These are phyloP conservation scores for Cryptoprocta ferox DNA, from an alignment of 2,797 vertebrate genomes.

Conservation along the genomic window DNA sequence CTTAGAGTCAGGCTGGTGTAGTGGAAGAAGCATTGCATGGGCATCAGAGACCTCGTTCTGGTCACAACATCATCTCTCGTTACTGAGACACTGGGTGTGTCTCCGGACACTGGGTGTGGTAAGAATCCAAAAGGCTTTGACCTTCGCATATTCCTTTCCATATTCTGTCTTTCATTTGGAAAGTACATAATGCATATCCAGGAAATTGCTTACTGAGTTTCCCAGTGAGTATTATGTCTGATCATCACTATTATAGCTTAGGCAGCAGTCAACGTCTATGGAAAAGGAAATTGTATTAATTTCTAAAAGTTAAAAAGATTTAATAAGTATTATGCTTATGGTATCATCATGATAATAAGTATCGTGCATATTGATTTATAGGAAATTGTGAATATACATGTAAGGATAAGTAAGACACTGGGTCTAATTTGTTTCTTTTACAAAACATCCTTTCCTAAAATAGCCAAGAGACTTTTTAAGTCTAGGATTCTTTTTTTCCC, in stretches of 20 bases:
- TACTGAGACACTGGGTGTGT: no score
- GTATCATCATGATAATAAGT: background rate
- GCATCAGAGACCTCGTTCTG: background rate
- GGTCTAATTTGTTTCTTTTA: constrained; percentile 10
- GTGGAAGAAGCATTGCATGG: background rate
- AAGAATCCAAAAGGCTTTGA: background rate
- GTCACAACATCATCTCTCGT: background rate
- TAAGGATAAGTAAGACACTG: constrained; percentile 31
- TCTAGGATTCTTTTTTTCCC: background rate
- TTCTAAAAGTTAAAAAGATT: constrained; percentile 42
- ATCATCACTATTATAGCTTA: background rate
- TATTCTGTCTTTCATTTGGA: constrained; percentile 3
- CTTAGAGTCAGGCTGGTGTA: background rate
- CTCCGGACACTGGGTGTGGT: background rate
- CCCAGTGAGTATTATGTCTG: background rate
- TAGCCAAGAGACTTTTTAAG: constrained; percentile 35
- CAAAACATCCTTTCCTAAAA: background rate
- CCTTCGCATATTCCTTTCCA: background rate
- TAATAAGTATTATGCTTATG: background rate
- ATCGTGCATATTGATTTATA: background rate
- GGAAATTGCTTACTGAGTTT: constrained; percentile 43
- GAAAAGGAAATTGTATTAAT: constrained; percentile 42
- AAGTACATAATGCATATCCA: background rate
- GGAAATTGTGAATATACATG: background rate
- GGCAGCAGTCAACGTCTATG: background rate